phyloP scores from a whole-genome alignment of 2,888 invertebrate species.

The Dicranocentrus wangi region DNA sequence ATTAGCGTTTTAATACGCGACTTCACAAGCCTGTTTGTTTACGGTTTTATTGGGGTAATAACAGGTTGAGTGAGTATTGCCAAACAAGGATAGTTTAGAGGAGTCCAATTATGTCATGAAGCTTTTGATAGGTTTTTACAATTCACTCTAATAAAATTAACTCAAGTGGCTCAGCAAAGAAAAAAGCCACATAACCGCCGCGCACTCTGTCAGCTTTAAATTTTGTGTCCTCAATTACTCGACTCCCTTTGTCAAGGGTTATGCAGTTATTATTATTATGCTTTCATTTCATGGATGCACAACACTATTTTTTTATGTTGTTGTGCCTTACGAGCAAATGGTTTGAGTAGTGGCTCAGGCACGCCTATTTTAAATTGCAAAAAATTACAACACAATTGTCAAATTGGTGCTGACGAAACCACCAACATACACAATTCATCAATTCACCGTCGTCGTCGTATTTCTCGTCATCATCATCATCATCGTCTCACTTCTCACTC shows the following conservation, averaged over 20 bases:
- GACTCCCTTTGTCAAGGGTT: neutral
- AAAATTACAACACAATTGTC: constrained; percentile 45
- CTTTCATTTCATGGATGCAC: no score
- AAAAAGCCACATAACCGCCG: neutral
- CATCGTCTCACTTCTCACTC: constrained; percentile 34
- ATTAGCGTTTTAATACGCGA: no score
- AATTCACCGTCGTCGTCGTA: constrained; percentile 20
- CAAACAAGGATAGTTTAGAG: no score
- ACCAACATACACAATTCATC: constrained; percentile 28
- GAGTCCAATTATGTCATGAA: no score
- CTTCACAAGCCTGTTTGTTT: no score
- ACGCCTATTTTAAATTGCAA: constrained; percentile 56
- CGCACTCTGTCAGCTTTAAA: neutral
- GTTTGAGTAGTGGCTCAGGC: constrained; percentile 15
- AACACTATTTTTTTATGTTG: no score
- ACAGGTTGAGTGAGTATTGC: no score
- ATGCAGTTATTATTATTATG: no score
- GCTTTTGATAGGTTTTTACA: no score
- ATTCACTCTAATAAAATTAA: no score
- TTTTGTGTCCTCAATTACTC: neutral
- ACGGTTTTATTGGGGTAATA: no score
- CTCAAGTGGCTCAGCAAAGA: neutral
- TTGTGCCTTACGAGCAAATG: no score
- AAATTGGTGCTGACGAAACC: constrained; percentile 29
- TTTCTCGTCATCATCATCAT: constrained; percentile 25